Conservation (phyloP, 2,888 invertebrate genomes). For the Morinoia aosen region DNA sequence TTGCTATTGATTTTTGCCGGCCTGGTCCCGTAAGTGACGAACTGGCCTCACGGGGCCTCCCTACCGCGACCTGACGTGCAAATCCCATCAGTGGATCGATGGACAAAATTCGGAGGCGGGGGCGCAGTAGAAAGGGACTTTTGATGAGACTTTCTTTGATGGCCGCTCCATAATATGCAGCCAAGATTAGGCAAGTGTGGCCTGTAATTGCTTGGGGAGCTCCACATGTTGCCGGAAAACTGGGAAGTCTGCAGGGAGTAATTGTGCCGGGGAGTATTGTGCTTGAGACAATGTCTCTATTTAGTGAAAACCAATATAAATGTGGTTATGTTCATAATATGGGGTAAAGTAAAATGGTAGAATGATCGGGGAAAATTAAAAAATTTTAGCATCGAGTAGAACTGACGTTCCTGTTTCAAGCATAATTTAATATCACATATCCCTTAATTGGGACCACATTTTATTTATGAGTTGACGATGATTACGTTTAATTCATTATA, state of each 20-base stretch:
- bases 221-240: constrained; percentile 1
- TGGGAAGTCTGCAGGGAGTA: neutral
- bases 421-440: too few relatives aligned
- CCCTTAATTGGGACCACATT: too few relatives aligned
- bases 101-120: neutral
- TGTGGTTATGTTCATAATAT: neutral
- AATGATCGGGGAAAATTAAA: too few relatives aligned
- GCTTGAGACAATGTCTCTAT: neutral
- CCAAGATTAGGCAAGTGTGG: constrained; percentile 25
- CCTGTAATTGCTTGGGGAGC: constrained; percentile 22
- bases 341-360: neutral
- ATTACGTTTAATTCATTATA: too few relatives aligned
- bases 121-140: constrained; percentile 36
- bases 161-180: neutral
- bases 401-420: too few relatives aligned
- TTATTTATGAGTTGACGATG: too few relatives aligned
- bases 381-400: too few relatives aligned
- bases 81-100: constrained; percentile 44
- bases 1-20: constrained; percentile 2
- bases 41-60: constrained; percentile 8
- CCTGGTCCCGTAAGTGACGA: neutral
- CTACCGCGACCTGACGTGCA: constrained; percentile 27
- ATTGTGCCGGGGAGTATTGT: neutral
- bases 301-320: neutral
- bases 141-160: constrained; percentile 30